Base-by-base conservation (phyloP, 2,113 vertebrate species). In the Opisthocomus hoazin region DNA sequence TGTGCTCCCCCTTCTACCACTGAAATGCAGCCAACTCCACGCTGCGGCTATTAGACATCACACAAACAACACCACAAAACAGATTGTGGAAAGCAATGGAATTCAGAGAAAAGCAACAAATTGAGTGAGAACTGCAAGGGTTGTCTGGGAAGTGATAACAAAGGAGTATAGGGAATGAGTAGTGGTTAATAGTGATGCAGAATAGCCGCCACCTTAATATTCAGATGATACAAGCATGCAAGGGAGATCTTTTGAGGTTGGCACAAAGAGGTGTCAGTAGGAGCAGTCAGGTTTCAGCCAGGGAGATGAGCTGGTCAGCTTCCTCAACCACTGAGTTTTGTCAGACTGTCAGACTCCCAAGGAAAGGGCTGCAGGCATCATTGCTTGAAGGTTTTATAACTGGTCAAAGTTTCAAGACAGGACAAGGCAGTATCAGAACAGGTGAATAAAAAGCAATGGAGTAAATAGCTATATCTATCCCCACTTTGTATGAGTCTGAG, bases 1-100 rank as follows among this genome's bases (percentile, higher is more conserved):
- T 87, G 61, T 96, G 69, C 63, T 93, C 75, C 46, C 65, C 84
- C 63, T 94, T 70, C 93, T 95, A 84, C 91, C 51, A 63, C 91
- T 95, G 93, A 94, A 96, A 91, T 83, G 75, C 89, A 91, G 84
- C 89, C 96, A 94, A 61, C 77, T 92, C 53, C 0, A 32, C 92
- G 76, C 92, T 90, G 88, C 0, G 15, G 86, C 90, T 96, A 97
- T 94, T 96, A 84, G 92, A 78, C 70, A 73, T 90, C 61, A 76
- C 73, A 73, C 57, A 68, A 96, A 82, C 66, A 91, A 87, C 66
- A 43, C 74, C 70, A 80, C 58, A 22, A 87, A 94, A 90, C 53
- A 89, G 41, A 74, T 26, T 91, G 77, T 46, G 75, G 56, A 86
- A 88, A 90, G 63, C 79, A 43, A 68, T 90, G 80, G 63, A 76